Evolutionary conservation across 2,113 vertebrate species (phyloP), one percentile per base, ranked within the genome.

Genomic region (Ameiurus melas): DNA sequence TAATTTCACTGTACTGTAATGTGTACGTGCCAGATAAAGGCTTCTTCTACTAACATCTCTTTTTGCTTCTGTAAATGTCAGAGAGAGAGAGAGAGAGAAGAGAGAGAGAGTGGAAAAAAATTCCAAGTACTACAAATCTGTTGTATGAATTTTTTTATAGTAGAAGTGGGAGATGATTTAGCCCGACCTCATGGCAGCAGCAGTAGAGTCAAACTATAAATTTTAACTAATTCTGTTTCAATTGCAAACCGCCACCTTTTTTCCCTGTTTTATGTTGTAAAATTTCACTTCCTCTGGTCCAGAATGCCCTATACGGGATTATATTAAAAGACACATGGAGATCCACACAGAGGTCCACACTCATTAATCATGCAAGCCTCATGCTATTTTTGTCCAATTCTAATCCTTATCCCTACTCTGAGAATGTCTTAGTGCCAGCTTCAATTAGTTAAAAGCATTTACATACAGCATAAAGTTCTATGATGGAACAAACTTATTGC

Each of bases 31-130:
- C 6, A 47, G 1, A 51, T 10, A 51, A 10, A 51, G 47, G 47
- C 47, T 51, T 47, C 47, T 47, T 51, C 47, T 51, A 51, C 9
- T 43, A 83, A 85, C 68, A 83, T 79, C 83, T 51, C 85, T 68
- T 85, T 91, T 88, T 87, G 90, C 86, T 88, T 90, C 82, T 85
- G 68, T 86, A 92, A 92, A 92, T 92, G 91, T 89, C 91, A 92
- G 70, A 30, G 53, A 90, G 30, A 86, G 88, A 27, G 36, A 84
- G 85, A 62, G 84, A 36, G 36, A 36, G 36, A 36, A 30, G 53
- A 90, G 30, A 86, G 88, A 27, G 36, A 84, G 85, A 62, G 1
- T 36, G 36, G 84, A 71, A 77, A 70, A 73, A 78, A 78, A n/a
- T 47, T 84, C 13, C 14, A 77, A 85, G 64, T 78, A 89, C 84